Conservation (phyloP, 2,113 vertebrate genomes). For the Petaurus breviceps region DNA sequence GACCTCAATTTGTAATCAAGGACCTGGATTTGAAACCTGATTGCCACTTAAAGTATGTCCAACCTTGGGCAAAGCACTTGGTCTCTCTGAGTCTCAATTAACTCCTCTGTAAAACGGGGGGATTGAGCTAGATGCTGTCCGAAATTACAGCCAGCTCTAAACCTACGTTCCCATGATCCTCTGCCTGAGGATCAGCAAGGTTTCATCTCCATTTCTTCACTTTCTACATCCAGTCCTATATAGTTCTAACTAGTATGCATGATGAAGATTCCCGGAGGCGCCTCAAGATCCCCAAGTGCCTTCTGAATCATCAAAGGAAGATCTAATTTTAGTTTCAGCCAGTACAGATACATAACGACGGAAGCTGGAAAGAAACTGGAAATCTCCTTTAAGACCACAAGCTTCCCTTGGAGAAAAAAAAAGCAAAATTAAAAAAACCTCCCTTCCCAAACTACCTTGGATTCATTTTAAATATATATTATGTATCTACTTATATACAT, state of each 20-base stretch:
- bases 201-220: not conserved
- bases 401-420: too few species aligned
- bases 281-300: not conserved
- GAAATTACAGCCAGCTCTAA: too few species aligned
- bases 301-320: not conserved
- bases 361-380: not conserved
- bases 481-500: not conserved
- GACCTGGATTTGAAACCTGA: not conserved
- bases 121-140: not conserved
- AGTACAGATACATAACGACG: not conserved
- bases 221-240: not conserved
- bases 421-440: not conserved
- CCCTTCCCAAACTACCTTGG: not conserved
- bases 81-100: not conserved
- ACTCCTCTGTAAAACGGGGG: not conserved
- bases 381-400: not conserved
- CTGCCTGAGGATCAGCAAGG: not conserved
- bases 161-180: not conserved
- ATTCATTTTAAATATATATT: not conserved
- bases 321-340: not conserved
- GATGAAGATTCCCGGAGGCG: not conserved
- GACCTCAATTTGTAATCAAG: too few species aligned
- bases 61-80: not conserved
- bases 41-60: not conserved
- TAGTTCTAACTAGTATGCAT: not conserved